Evolutionary conservation across 2,797 vertebrate species (phyloP).

Genomic region (Peromyscus melanophrys): DNA sequence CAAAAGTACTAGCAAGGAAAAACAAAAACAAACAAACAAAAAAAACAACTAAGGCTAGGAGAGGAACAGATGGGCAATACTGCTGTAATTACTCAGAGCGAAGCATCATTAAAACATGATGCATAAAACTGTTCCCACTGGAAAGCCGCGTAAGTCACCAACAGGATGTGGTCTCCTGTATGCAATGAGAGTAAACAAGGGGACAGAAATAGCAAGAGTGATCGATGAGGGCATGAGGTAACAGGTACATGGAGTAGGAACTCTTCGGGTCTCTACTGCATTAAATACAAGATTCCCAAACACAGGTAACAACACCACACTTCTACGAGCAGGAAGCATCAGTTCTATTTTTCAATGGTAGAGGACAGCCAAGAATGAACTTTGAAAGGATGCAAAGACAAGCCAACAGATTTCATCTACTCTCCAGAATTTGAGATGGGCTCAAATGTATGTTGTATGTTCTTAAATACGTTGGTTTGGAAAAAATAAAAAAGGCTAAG

Average conservation of each 20-base stretch:
- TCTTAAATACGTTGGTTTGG: neutral
- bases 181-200: neutral
- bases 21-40: neutral
- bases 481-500: neutral
- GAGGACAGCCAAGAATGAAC: neutral
- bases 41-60: neutral
- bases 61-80: neutral
- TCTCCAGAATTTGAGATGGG: slow-evolving; percentile 13
- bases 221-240: neutral
- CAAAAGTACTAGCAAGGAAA: neutral
- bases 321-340: neutral
- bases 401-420: neutral
- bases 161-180: neutral
- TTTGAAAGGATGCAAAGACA: neutral
- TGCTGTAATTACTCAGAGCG: neutral
- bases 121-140: neutral
- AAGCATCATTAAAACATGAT: neutral
- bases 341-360: neutral
- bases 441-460: neutral
- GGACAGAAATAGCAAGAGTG: neutral
- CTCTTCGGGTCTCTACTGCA: neutral
- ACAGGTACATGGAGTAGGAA: neutral
- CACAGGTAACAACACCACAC: neutral
- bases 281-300: neutral
- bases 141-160: neutral